Evolutionary conservation across 2,888 invertebrate species (phyloP), one percentile per base, ranked within the genome.

Genomic region (Globia sparganii): DNA sequence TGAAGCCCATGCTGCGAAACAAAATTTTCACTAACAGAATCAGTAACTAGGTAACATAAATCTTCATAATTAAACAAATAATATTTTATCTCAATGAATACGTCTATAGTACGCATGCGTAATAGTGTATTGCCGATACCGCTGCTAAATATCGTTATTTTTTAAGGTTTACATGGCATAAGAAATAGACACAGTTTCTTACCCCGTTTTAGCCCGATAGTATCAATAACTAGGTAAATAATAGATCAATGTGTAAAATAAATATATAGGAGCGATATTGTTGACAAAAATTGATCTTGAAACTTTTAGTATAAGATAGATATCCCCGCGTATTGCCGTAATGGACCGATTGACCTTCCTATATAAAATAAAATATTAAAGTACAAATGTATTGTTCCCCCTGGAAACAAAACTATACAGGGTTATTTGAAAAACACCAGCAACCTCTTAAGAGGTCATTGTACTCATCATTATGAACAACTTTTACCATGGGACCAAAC

Each of bases 1-100:
- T 76, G 65, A 93, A 93, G 94, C 92, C 90, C 94, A 94, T 94
- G 94, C 94, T 92, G 94, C 94, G 87, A 87, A 83, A 82, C 66
- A 73, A 85, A 89, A 88, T 89, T 89, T 86, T 80, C 59, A 73
- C 81, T 88, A 81, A 77, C 25, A 79, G 43, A 84, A 75, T 81
- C 34, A 40, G 56, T 75, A 62, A 68, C 70, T 67, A 40, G 18
- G 37, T 64, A 83, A 79, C 46, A 79, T 61, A 79, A 34, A 72
- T 72, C 61, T 9, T 82, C 28, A 18, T 58, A 72, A 69, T 62
- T 34, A 37, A 79, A 72, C 6, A 74, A 68, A 75, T 43, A 59
- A 65, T 58, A 5, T 25, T 53, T 67, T 40, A n/a, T 71, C 0
- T 49, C 25, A 72, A 46, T 81, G 13, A 31, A 68, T 71, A 77